Percentiles rank a stretch among this genome's conserved stretches.
These are phyloP conservation scores for Echinops telfairi DNA, from an alignment of 2,113 vertebrate genomes.

Conservation along the genomic window DNA sequence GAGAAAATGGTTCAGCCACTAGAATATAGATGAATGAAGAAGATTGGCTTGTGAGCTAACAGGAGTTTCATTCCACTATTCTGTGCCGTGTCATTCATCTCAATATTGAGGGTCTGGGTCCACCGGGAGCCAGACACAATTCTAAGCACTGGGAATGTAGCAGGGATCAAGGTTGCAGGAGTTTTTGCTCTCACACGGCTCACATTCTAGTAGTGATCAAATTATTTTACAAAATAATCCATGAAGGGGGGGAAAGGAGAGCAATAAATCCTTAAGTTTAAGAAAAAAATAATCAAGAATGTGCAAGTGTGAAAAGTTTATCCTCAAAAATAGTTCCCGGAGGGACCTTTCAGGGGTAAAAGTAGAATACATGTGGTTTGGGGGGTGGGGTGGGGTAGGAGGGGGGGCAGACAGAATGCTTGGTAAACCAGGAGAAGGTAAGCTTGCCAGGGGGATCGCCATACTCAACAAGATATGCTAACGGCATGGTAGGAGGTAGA, in stretches of 20 bases:
- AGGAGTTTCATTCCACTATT: background rate
- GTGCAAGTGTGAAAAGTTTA: slow-evolving; percentile 17
- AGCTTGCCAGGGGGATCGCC: background rate
- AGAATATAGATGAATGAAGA: background rate
- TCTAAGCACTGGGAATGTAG: background rate
- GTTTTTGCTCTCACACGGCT: too few species aligned
- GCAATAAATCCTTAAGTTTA: too few species aligned
- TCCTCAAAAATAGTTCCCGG: slow-evolving; percentile 23
- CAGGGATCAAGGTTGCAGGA: too few species aligned
- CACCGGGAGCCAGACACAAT: background rate
- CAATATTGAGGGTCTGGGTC: background rate
- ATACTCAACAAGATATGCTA: slow-evolving; percentile 20
- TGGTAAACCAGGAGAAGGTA: slow-evolving; percentile 14
- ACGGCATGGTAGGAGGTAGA: background rate
- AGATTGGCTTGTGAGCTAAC: background rate
- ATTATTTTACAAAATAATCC: too few species aligned
- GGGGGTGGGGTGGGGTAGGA: too few species aligned
- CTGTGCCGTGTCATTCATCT: background rate
- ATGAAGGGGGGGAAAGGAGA: too few species aligned
- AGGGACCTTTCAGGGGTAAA: background rate
- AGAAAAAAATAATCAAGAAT: background rate
- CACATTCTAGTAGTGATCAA: background rate
- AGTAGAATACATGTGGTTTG: slow-evolving; percentile 22
- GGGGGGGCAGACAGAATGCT: slow-evolving; percentile 42
- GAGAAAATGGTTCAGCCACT: background rate